Conservation (phyloP, 2,797 vertebrate genomes). For the Loriculus beryllinus region DNA sequence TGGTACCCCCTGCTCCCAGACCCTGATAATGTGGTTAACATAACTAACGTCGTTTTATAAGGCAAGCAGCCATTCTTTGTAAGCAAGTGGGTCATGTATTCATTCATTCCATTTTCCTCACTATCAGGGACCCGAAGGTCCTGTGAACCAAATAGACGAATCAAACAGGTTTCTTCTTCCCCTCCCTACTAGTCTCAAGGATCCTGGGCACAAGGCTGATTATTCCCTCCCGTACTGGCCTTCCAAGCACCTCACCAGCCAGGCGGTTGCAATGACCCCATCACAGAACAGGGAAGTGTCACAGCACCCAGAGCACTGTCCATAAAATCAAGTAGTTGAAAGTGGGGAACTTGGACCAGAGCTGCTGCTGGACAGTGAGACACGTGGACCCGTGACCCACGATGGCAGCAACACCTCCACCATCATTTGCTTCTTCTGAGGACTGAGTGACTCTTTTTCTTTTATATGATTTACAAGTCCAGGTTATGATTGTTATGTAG, state of each 20-base stretch:
- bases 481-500: neutral
- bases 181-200: neutral
- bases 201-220: neutral
- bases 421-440: neutral
- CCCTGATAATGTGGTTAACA: neutral
- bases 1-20: neutral
- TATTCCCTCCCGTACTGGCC: neutral
- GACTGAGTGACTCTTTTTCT: neutral
- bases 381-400: rapidly evolving
- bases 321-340: neutral
- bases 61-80: neutral
- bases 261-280: neutral
- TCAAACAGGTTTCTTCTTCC: neutral
- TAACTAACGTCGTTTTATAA: neutral
- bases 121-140: neutral
- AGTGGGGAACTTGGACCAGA: neutral
- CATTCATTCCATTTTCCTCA: neutral
- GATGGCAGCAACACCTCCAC: neutral
- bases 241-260: neutral
- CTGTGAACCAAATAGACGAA: neutral
- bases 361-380: neutral
- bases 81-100: neutral
- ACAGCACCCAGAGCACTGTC: neutral
- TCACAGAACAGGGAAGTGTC: neutral
- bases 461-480: neutral